Evolutionary conservation across 1,140 invertebrate genomes (phyloP), one percentile per base, ranked within the genome.

Genomic region (Drosophila athabasca): DNA sequence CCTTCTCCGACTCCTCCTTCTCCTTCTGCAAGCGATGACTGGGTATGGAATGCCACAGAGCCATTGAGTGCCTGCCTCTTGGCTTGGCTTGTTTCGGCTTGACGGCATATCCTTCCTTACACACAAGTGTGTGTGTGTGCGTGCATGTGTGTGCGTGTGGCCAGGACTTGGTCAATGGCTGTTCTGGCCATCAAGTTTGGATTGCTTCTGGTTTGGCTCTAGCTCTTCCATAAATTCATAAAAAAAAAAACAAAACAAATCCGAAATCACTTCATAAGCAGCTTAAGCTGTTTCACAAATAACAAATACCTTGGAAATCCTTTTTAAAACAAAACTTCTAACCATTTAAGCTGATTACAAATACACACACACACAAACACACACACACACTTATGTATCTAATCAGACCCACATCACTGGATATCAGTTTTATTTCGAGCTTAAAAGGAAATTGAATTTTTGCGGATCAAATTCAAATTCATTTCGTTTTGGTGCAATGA

Each of bases 381-480:
- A 43, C n/a, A n/a, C n/a, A 51, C 22, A 45, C 26, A 53, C 6
- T 41, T 17, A 62, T 41, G 44, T 48, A 55, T 54, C 58, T 73
- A 57, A 64, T 72, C 57, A 49, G 46, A 73, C 62, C 71, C 70
- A 66, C 59, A 75, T 74, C 71, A 75, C 11, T 53, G 52, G 43
- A 65, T 53, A 26, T 74, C 24, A 58, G 31, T 65, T 22, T 68
- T 41, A 69, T 43, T 68, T 49, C 17, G 31, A 48, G 35, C 17
- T 46, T 51, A 41, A 26, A 19, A 65, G 62, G 72, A 75, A 75
- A 75, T 75, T 75, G 71, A 75, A 75, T 75, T 75, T 50, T 31
- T 67, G 71, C 50, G 61, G 54, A 54, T 55, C 31, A 45, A 19
- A 68, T 68, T 69, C 26, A 68, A 19, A 68, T 68, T 69, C 26